Conservation (phyloP, 1,140 invertebrate species). For the Heliothis virescens region DNA sequence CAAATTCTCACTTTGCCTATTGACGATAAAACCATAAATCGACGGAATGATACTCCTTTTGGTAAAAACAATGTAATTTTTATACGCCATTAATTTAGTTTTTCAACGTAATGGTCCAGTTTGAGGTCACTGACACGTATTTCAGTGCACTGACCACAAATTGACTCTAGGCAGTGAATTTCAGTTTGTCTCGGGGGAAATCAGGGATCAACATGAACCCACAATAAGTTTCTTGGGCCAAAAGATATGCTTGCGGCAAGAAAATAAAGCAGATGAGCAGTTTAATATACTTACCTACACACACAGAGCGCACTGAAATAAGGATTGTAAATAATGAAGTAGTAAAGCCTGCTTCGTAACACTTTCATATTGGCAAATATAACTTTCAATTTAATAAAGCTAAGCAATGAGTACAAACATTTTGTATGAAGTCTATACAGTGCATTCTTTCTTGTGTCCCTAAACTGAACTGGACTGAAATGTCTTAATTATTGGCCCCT, state of each 20-base stretch:
- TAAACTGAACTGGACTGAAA: too few species aligned
- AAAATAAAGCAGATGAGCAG: conserved; percentile 38
- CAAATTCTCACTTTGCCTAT: conserved; percentile 50
- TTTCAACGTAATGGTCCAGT: not conserved
- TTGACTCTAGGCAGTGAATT: conserved; percentile 49
- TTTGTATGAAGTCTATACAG: too few species aligned
- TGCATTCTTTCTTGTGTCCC: too few species aligned
- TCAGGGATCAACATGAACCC: conserved; percentile 49
- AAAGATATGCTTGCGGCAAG: conserved; percentile 47
- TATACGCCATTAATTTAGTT: not conserved
- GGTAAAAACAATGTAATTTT: not conserved
- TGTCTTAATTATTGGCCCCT: too few species aligned
- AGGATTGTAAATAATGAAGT: not conserved
- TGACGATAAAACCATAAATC: conserved; percentile 53
- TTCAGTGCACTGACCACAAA: conserved; percentile 46
- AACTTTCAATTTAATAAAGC: too few species aligned
- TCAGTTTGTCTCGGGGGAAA: conserved; percentile 47
- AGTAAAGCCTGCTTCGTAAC: too few species aligned
- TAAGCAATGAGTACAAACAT: too few species aligned
- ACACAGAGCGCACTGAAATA: not conserved
- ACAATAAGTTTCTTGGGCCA: conserved; percentile 47
- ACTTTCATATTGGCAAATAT: too few species aligned
- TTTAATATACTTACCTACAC: conserved; percentile 11
- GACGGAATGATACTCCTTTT: conserved; percentile 8
- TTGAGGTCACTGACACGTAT: conserved; percentile 2